Base-by-base conservation (phyloP, 2,113 vertebrate species). In the Strix uralensis region DNA sequence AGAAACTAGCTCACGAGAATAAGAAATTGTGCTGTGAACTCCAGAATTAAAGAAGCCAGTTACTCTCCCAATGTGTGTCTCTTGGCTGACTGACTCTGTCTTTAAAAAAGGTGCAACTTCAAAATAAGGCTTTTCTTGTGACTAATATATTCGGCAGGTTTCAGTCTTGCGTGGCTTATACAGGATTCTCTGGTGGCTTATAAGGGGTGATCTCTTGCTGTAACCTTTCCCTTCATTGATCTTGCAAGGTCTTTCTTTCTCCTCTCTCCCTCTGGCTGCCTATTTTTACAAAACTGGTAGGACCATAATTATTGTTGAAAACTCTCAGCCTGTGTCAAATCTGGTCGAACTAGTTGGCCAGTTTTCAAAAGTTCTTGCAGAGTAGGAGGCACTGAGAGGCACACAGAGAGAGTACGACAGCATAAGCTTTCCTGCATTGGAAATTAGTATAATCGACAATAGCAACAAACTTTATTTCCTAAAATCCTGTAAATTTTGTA, bases 81-180 rank as follows among this genome's bases (percentile, higher is more conserved):
- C 71, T 81, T 73, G 49, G 58, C 70, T 88, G 88, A 77, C 79
- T 61, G 86, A 66, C 20, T 88, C 80, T 22, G n/a, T 17, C 47
- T 84, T 86, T 42, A 51, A 74, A 90, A 87, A 88, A 49, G 20
- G 46, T 51, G 14, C 29, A 81, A 36, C 51, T 83, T 92, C 83
- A 92, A 89, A 92, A 86, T 55, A 90, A 96, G n/a, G 65, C 65
- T 96, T 94, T 96, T 74, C 81, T 86, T 95, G 51, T 91, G 91
- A 94, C 47, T 81, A 77, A 81, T 23, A 46, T 8, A 38, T 81
- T 78, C 22, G 19, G 52, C 52, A 57, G 34, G 55, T 88, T 95
- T 89, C 73, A 86, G 25, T 63, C 58, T 32, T 91, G 55, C 71
- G 51, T 73, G 44, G 26, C 10, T 85, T 61, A 52, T 36, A 30